These are phyloP conservation scores for Montipora sp. DNA, from an alignment of 64 coral and sea anemone genomes.

Conservation along the genomic window DNA sequence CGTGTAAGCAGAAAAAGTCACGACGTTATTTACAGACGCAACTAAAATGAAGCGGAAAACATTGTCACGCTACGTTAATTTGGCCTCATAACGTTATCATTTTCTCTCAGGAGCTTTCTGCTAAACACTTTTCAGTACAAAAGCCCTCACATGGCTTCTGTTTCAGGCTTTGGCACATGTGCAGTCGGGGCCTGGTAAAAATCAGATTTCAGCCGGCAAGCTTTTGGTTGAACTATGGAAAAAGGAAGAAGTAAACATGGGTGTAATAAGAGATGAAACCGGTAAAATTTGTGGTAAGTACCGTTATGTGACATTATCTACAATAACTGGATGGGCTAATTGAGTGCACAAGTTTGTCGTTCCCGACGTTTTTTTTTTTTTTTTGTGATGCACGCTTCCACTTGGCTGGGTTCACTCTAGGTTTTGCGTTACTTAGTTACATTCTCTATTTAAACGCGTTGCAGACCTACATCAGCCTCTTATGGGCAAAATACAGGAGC, in stretches of 20 bases:
- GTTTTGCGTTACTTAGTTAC: background rate
- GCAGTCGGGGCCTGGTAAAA: constrained; percentile 74
- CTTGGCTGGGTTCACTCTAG: background rate
- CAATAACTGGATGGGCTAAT: no score
- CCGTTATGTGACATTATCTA: no score
- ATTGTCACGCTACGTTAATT: no score
- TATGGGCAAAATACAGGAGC: constrained; percentile 69
- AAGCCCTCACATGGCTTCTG: background rate
- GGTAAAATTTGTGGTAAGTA: constrained; percentile 73
- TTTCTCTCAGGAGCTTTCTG: no score
- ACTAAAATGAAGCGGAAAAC: no score
- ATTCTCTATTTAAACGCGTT: background rate
- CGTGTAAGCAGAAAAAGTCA: no score
- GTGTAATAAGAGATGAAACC: constrained; percentile 63
- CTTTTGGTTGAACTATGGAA: constrained; percentile 84
- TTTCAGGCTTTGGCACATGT: constrained; percentile 76
- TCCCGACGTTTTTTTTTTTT: no score
- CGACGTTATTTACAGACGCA: no score
- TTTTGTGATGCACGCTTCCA: no score
- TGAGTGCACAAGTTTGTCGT: no score
- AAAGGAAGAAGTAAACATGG: constrained; percentile 88
- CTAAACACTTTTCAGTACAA: no score
- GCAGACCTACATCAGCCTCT: constrained; percentile 67
- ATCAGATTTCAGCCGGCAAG: constrained; percentile 72
- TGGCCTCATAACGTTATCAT: no score